Evolutionary conservation across 2,888 invertebrate genomes (phyloP).

Genomic region (Hybos culiciformis): DNA sequence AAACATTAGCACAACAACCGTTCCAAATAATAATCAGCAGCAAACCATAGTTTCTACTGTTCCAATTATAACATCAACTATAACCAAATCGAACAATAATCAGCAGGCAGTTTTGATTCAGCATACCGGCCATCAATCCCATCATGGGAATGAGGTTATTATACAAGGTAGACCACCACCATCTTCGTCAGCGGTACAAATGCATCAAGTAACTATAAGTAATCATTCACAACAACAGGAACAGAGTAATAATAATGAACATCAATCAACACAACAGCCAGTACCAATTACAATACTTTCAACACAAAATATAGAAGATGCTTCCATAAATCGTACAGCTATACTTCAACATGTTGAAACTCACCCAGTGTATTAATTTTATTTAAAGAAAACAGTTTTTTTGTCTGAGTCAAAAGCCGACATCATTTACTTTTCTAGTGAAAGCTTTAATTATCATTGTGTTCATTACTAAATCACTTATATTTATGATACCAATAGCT

Average conservation of each 20-base stretch:
- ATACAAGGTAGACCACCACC: constrained; percentile 15
- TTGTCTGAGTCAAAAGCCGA: no score
- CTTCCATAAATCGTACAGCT: constrained; percentile 32
- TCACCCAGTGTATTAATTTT: no score
- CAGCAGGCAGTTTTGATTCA: constrained; percentile 29
- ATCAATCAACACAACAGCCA: constrained; percentile 19
- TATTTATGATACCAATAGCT: no score
- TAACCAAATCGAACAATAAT: constrained; percentile 32
- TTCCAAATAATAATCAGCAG: background rate
- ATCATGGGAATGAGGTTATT: constrained; percentile 17
- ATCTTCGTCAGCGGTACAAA: background rate
- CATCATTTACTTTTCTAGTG: no score
- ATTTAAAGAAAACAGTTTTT: no score
- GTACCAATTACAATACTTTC: constrained; percentile 34
- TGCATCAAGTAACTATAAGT: background rate
- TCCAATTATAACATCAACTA: constrained; percentile 32
- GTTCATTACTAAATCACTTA: no score
- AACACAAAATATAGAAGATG: constrained; percentile 27
- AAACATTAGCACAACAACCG: no score
- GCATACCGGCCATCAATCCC: constrained; percentile 23
- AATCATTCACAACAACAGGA: constrained; percentile 9
- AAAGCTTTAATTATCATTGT: no score
- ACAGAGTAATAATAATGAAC: constrained; percentile 1
- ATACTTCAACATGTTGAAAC: constrained; percentile 33
- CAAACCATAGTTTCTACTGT: constrained; percentile 21